phyloP scores from a whole-genome alignment of 2,113 vertebrate species.

The Tragelaphus strepsiceros region DNA sequence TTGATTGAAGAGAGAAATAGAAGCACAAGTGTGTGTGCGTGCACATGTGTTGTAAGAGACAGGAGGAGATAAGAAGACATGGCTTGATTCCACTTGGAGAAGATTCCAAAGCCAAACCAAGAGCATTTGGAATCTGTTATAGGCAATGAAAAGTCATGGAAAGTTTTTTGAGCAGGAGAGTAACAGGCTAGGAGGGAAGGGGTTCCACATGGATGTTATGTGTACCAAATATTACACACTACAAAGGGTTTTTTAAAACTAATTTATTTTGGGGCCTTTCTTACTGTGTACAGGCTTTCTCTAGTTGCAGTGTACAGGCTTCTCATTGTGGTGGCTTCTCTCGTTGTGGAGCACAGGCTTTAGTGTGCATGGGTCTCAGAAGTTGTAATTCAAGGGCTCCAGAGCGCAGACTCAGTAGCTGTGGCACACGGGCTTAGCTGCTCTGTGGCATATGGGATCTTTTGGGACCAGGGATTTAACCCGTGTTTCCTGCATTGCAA shows the following conservation, averaged over 20 bases:
- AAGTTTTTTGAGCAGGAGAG: neutral
- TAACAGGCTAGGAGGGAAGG: neutral
- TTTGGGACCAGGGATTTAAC: neutral
- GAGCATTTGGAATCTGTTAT: conserved; percentile 12
- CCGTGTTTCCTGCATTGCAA: neutral
- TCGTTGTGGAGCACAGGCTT: neutral
- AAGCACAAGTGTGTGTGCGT: neutral
- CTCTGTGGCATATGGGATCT: neutral
- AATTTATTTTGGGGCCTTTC: neutral
- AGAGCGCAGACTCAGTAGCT: neutral
- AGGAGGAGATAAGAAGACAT: neutral
- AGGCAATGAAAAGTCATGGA: conserved; percentile 41
- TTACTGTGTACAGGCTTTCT: neutral
- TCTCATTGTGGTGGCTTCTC: neutral
- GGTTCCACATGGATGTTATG: neutral
- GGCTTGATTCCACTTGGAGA: neutral
- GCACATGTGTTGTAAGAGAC: neutral
- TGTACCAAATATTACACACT: neutral
- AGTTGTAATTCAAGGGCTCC: neutral
- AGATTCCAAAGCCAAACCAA: neutral
- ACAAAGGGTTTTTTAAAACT: neutral
- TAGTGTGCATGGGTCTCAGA: neutral
- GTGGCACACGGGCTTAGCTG: neutral
- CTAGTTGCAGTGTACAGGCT: neutral
- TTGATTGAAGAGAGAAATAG: neutral